Evolutionary conservation across 2,888 invertebrate genomes (phyloP), one percentile per base, ranked within the genome.

Genomic region (Thereva nobilitata): DNA sequence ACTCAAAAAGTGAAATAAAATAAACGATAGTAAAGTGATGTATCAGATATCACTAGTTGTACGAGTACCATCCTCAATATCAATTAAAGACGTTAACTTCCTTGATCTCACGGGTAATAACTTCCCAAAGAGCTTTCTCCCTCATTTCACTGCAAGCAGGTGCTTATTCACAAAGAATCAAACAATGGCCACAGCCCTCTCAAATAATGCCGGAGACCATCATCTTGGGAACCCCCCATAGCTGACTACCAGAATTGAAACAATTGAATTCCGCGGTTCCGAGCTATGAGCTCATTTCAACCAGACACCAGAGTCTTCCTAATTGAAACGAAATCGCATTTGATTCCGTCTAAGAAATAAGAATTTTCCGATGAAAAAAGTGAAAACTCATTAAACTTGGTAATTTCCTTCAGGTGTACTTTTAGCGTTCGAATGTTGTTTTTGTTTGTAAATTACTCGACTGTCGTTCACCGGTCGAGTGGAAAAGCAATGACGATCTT

Each of bases 301-400:
- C 64, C 47, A 34, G 42, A 5, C 34, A 42, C 23, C 23, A 23
- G 23, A 50, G 23, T 40, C n/a, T 40, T 50, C 57, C 47, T 47
- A 59, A 59, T 59, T 59, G 47, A 59, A 59, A 40, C 44, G 8
- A 23, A n/a, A 23, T 34, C 37, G 56, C 56, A 44, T 59, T 47
- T 47, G 57, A 23, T 56, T 59, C 38, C 12, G 10, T 12, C 4
- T 38, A 59, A 59, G 47, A 59, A 59, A 23, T 23, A 23, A 23
- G 23, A 23, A 41, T 61, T 45, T 40, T 40, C 38, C 10, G 45
- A 64, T 38, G 34, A 55, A 59, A 23, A 67, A 67, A 69, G 69
- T 69, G 69, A 69, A 69, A 69, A 67, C 64, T 57, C 53, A 64
- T 65, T 64, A 55, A 63, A 55, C 57, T 64, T 23, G 23, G 23